Conservation (phyloP, 2,113 vertebrate species). For the Lepus americanus region DNA sequence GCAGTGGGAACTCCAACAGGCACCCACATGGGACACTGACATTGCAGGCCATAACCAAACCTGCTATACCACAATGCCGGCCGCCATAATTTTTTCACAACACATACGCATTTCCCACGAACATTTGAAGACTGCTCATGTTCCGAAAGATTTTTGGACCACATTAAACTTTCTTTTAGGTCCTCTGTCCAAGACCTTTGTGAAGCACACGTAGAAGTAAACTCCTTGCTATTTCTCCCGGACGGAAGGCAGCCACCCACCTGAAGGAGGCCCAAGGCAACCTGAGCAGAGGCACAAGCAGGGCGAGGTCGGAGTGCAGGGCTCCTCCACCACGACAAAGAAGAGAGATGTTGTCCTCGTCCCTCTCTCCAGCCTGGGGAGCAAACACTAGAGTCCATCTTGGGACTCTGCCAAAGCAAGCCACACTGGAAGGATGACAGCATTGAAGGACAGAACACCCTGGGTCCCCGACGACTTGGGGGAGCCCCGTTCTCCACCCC, state of each 20-base stretch:
- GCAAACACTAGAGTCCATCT: not conserved
- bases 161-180: too few species aligned
- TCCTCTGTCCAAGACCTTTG: too few species aligned
- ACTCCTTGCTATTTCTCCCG: not conserved
- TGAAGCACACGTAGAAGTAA: not conserved
- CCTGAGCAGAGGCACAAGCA: not conserved
- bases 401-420: conserved; percentile 38
- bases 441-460: not conserved
- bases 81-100: too few species aligned
- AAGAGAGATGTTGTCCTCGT: not conserved
- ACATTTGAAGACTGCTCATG: too few species aligned
- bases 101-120: too few species aligned
- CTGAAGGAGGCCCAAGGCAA: not conserved
- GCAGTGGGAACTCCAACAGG: too few species aligned
- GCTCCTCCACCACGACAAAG: not conserved
- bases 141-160: too few species aligned
- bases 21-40: too few species aligned
- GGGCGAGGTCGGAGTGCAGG: not conserved
- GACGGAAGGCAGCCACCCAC: not conserved
- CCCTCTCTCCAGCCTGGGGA: not conserved
- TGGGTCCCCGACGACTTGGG: not conserved
- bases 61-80: too few species aligned
- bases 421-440: not conserved
- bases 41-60: too few species aligned
- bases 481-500: conserved; percentile 6